Evolutionary conservation across 23 tunicate species (phyloP).

Genomic region (Oikopleura albicans): DNA sequence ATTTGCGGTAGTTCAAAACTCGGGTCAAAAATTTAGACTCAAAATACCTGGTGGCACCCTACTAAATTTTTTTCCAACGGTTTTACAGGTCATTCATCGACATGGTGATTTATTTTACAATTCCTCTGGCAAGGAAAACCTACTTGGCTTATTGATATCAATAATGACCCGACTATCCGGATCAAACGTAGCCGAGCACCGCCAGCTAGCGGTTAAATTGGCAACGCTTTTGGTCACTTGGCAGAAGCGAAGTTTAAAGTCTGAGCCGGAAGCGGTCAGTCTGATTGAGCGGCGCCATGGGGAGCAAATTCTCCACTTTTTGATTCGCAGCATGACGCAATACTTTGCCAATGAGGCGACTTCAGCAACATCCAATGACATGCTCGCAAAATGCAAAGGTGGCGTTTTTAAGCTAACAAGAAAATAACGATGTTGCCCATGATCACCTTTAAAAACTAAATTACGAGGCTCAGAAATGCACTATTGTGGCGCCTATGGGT

Average conservation of each 20-base stretch:
- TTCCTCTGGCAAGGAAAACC: neutral
- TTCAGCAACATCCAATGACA: neutral
- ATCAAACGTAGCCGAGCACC: neutral
- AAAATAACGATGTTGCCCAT: no score
- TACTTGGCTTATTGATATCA: neutral
- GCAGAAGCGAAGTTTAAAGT: neutral
- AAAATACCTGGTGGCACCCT: no score
- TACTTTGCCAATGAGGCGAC: neutral
- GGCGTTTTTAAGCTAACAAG: neutral
- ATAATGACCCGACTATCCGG: neutral
- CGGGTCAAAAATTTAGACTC: no score
- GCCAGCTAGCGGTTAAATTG: neutral
- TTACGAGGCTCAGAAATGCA: no score
- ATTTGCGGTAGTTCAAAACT: no score
- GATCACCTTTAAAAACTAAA: no score
- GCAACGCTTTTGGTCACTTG: neutral
- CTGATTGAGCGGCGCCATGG: neutral
- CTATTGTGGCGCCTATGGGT: no score
- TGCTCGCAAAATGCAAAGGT: neutral
- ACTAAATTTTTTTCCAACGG: no score
- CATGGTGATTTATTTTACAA: neutral
- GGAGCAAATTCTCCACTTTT: neutral
- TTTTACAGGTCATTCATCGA: neutral
- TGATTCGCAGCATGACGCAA: neutral
- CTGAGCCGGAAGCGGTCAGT: neutral